A percentile compares a stretch with the other conserved stretches of the same genome.
phyloP scores from a whole-genome alignment of 1,140 invertebrate species.

The Drosophila santomea region DNA sequence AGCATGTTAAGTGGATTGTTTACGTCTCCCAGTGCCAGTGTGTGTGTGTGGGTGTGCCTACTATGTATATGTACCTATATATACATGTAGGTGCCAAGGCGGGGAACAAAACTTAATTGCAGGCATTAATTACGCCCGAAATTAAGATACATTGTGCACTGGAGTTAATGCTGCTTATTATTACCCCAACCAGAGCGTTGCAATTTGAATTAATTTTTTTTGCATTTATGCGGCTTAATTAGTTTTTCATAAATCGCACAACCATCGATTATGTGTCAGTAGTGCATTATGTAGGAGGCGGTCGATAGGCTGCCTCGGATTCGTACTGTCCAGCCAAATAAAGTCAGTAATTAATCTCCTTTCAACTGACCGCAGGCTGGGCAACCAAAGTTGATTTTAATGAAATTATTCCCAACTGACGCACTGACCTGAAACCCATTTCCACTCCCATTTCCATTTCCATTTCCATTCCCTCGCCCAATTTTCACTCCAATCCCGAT shows the following conservation, averaged over 20 bases:
- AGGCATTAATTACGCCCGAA: conserved; percentile 72
- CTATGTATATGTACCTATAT: too few relatives aligned
- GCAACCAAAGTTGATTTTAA: conserved; percentile 59
- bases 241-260: conserved; percentile 47
- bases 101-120: conserved; percentile 58
- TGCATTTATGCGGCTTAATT: conserved; percentile 50
- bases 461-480: background rate
- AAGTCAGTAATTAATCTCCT: conserved; percentile 52
- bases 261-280: conserved; percentile 51
- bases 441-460: too few relatives aligned
- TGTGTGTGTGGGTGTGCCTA: background rate
- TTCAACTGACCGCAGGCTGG: conserved; percentile 20
- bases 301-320: background rate
- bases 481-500: conserved; percentile 10
- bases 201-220: conserved; percentile 75
- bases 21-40: conserved; percentile 41
- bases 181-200: conserved; percentile 29
- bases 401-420: conserved; percentile 43
- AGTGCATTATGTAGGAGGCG: conserved; percentile 44
- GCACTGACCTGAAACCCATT: conserved; percentile 9
- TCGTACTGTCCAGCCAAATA: background rate
- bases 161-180: conserved; percentile 42
- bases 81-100: conserved; percentile 8
- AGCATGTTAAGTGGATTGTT: conserved; percentile 77
- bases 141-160: conserved; percentile 70